phyloP scores from a whole-genome alignment of 2,113 vertebrate genomes.

The Pungitius pungitius region DNA sequence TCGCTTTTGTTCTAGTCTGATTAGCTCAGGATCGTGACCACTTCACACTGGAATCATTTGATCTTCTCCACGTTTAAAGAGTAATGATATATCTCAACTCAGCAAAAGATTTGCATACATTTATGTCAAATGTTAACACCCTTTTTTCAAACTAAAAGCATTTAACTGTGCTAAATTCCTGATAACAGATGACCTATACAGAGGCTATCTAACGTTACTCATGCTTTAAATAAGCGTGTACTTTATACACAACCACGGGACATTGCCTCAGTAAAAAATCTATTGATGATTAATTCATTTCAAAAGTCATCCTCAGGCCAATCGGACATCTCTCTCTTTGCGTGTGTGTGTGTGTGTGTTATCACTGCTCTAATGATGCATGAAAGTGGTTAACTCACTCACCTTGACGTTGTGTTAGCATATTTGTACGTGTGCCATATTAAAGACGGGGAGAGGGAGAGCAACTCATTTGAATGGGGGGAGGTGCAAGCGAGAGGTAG shows the following conservation, averaged over 20 bases:
- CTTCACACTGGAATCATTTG: not conserved
- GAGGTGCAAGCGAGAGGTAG: constrained; percentile 18
- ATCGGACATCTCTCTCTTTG: constrained; percentile 58
- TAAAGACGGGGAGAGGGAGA: constrained; percentile 3
- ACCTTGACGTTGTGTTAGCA: constrained; percentile 59
- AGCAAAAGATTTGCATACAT: not conserved
- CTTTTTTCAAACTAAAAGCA: not conserved
- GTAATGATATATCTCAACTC: not conserved
- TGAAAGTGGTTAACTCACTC: constrained; percentile 73
- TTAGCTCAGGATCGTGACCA: not conserved
- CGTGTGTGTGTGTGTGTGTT: constrained; percentile 33
- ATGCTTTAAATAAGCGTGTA: constrained; percentile 17
- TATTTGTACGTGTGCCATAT: constrained; percentile 13
- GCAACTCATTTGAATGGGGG: constrained; percentile 25
- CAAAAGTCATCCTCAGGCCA: constrained; percentile 63
- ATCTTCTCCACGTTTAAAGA: not conserved
- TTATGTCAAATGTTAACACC: not conserved
- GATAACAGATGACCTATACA: constrained; percentile 8
- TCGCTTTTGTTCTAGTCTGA: not conserved
- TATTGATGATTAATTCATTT: constrained; percentile 55
- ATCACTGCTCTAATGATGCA: constrained; percentile 75
- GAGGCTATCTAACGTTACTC: not conserved
- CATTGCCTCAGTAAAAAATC: constrained; percentile 39
- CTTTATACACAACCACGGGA: constrained; percentile 29
- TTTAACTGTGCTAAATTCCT: constrained; percentile 7